Base-by-base conservation (phyloP, 2,888 invertebrate genomes). In the Thyatira batis region DNA sequence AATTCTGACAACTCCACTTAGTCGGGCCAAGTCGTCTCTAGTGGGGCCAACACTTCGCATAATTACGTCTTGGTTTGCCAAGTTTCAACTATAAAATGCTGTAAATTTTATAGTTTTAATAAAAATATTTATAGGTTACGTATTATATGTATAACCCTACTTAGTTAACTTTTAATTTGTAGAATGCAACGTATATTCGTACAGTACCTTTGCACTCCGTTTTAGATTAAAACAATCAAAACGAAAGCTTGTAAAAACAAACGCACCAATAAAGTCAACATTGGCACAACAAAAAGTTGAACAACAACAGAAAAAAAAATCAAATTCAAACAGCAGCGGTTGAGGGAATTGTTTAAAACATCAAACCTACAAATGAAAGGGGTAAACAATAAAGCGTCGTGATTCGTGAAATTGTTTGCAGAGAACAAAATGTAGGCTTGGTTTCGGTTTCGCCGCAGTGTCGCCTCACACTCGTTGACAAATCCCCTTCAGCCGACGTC, bases 381-480 rank as follows among this genome's bases (percentile, higher is more conserved):
- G 51, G 39, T 58, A 39, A 33, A 57, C 55, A 52, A 54, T 62
- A 58, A 62, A 62, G 55, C 54, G 55, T 58, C 49, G 56, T 56
- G 65, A 59, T 60, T 62, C 54, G 57, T 62, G 54, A 57, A 68
- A 62, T 68, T 65, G 60, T 48, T 27, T 48, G 13, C 11, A 17
- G 27, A 48, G 28, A 27, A 27, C 27, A 27, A 21, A 48, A 17
- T 20, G 10, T 17, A 17, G 21, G 23, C n/a, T 48, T 50, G 33
- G 52, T 54, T 53, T 68, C 44, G 45, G 30, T 11, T 44, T 53
- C 56, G 49, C 54, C 52, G 60, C 57, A 28, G 21, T 13, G 20
- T 39, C 28, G n/a, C 23, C 58, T 52, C 58, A 61, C 49, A 28
- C 58, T 52, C 63, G 49, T 58, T 48, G 48, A 48, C 48, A 48